Conservation (phyloP, 1,140 invertebrate species). For the Propsilocerus akamusi region DNA sequence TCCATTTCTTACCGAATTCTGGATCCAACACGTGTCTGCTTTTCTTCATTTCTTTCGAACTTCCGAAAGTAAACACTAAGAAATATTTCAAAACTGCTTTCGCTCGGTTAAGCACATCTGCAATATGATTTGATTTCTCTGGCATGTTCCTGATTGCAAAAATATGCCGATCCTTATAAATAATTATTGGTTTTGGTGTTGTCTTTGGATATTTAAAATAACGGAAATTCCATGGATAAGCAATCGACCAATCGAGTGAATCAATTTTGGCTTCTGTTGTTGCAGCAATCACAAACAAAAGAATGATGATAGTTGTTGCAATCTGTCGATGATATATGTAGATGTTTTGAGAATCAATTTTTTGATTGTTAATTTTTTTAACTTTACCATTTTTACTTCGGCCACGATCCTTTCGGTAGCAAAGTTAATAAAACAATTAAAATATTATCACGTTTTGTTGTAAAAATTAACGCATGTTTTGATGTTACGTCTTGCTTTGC, state of each 20-base stretch:
- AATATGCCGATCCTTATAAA: not conserved
- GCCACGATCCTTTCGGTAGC: not conserved
- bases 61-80: constrained; percentile 1
- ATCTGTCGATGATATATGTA: not conserved
- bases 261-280: not conserved
- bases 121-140: constrained; percentile 8
- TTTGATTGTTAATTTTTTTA: not conserved
- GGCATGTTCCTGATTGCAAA: constrained; percentile 7
- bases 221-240: not conserved
- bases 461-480: too few species aligned
- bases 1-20: constrained; percentile 8
- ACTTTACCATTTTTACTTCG: not conserved
- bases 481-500: too few species aligned
- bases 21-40: constrained; percentile 10
- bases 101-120: constrained; percentile 4
- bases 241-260: not conserved
- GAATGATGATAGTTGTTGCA: not conserved
- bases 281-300: not conserved
- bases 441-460: too few species aligned
- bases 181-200: not conserved
- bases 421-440: not conserved
- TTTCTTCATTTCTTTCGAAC: not conserved
- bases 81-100: constrained; percentile 8
- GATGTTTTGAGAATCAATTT: not conserved
- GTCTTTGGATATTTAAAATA: not conserved